Evolutionary conservation across 2,113 vertebrate genomes (phyloP), one percentile per base, ranked within the genome.

Genomic region (Narcine bancroftii): DNA sequence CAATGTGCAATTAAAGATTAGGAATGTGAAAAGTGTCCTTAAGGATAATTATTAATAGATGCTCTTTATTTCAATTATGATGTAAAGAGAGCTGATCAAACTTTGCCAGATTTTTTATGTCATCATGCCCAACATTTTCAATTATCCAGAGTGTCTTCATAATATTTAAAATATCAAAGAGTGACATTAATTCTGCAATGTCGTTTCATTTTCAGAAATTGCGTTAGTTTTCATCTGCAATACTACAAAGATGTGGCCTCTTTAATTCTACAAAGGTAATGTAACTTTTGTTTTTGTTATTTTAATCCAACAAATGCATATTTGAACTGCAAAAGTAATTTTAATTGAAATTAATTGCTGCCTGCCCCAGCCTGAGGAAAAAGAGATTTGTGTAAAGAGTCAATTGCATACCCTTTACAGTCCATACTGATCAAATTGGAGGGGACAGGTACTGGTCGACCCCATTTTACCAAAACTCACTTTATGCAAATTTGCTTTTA

Each of bases 201-300:
- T 89, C 65, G 19, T 89, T 89, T 60, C 15, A 60, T 60, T 89
- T 65, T 66, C 85, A 89, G 85, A 89, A 66, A 39, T 42, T 6
- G 15, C 1, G 39, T 89, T 39, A 26, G 36, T 42, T 89, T 89
- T 65, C 39, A 17, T 2, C 21, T 63, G n/a, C 2, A 29, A 39
- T 89, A 24, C 17, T 39, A 29, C 15, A n/a, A 65, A 66, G 36
- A 3, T 66, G 36, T 26, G 36, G 7, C 21, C 11, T 17, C 85
- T 24, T 89, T 66, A 2, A 6, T 42, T 65, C 7, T 19, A 65
- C 36, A 39, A 56, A 89, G 85, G 85, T 89, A 42, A 21, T 21
- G 56, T 42, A 65, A 42, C 7, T 19, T 39, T 4, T 10, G 2
- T 89, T 89, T 89, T 60, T 66, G 7, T 42, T 65, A 65, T 36